A percentile compares a stretch with the other conserved stretches of the same genome.
phyloP scores from a whole-genome alignment of 2,113 vertebrate species.

The Rattus rattus region DNA sequence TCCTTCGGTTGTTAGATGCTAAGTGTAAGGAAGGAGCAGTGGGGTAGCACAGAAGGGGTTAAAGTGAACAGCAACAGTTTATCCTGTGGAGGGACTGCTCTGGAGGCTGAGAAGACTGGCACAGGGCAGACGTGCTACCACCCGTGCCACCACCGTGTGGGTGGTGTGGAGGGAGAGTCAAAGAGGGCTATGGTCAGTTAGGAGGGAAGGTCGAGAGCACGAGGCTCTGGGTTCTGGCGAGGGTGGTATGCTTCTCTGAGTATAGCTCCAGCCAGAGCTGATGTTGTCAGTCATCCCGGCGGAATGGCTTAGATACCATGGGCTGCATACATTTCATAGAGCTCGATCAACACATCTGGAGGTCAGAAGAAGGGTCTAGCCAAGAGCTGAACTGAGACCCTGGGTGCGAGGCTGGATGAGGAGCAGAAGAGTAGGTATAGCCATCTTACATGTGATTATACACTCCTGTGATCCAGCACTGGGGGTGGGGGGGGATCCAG shows the following conservation, averaged over 20 bases:
- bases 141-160: accelerated
- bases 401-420: background rate
- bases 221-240: background rate
- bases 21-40: background rate
- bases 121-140: background rate
- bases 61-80: background rate
- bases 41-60: background rate
- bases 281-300: too few relatives aligned
- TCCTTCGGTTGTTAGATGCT: background rate
- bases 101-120: background rate
- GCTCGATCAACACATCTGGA: background rate
- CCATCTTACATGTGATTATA: background rate
- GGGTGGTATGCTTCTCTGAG: background rate
- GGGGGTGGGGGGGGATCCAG: too few relatives aligned
- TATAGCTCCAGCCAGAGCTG: background rate
- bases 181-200: background rate
- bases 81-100: background rate
- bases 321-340: background rate
- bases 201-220: background rate
- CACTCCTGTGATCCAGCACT: background rate
- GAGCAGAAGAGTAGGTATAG: background rate
- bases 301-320: background rate
- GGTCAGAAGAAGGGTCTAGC: background rate
- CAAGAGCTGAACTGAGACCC: background rate
- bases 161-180: background rate